Evolutionary conservation across 92 coral and sea anemone genomes (phyloP), one percentile per base, ranked within the genome.

Genomic region (Phenganax subtilis): DNA sequence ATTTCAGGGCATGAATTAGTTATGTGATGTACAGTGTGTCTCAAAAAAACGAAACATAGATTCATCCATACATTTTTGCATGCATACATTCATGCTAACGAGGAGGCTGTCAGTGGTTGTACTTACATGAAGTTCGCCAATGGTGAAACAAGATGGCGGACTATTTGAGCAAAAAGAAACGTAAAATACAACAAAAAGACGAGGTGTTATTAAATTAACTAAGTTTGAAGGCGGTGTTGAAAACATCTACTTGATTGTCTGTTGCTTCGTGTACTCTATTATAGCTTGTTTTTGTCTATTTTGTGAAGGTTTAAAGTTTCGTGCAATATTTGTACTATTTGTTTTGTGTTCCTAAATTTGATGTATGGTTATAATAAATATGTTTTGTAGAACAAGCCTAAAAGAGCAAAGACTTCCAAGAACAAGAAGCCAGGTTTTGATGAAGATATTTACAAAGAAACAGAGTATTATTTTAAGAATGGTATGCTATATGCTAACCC

Each of bases 351-450:
- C 47, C 47, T 37, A 20, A 20, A 20, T 37, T 37, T 37, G 47
- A 37, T 37, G 47, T 37, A 37, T 37, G 47, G 5, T 37, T 1
- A 1, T 37, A 37, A 37, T 37, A 1, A 37, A 37, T 37, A 37
- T 66, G 7, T 60, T 51, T 54, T 75, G 87, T 67, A 90, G 84
- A 94, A 94, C 74, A 89, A 83, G 82, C 54, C 87, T 12, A 94
- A 90, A 77, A 30, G 66, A 66, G 82, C 87, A 37, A 63, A 30
- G 31, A 63, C 74, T 62, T 7, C 15, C 61, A 51, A 47, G 1
- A 79, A 63, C 10, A 94, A 86, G 84, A 88, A 86, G 27, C 97
- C 97, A 9, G 98, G 98, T 71, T 94, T 91, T 92, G 92, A 91
- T 55, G 77, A 86, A 59, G 88, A 92, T 62, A 86, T 85, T 25